Conservation (phyloP, 2,888 invertebrate genomes). For the Deilephila porcellus region DNA sequence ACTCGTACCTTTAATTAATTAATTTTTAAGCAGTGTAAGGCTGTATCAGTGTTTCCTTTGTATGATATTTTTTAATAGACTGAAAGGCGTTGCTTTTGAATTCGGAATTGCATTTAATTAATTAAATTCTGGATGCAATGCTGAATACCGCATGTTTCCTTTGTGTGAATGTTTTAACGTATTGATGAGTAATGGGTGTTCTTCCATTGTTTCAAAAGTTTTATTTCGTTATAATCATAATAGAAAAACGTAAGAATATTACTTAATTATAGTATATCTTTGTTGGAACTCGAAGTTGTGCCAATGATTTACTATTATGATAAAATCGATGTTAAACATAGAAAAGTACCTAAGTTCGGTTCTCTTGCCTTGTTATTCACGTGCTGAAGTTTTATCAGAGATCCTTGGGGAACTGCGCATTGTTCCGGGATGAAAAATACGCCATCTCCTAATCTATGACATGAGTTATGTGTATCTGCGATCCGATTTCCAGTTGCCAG, state of each 20-base stretch:
- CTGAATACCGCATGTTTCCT: no score
- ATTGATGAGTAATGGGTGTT: no score
- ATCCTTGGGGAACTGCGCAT: conserved; percentile 1
- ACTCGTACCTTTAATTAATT: conserved; percentile 15
- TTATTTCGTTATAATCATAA: no score
- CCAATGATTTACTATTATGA: background rate
- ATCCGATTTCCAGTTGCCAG: no score
- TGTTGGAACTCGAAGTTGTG: no score
- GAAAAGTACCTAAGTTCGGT: background rate
- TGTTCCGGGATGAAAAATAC: conserved; percentile 6
- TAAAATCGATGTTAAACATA: background rate
- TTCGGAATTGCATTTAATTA: background rate
- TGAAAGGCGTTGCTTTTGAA: background rate
- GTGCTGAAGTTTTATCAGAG: background rate
- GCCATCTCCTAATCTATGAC: background rate
- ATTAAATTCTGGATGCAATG: background rate
- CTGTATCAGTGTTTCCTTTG: conserved; percentile 16
- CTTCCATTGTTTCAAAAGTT: no score
- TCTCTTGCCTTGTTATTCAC: background rate
- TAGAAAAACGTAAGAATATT: no score
- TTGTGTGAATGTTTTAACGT: no score
- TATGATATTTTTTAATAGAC: background rate
- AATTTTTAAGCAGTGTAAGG: background rate
- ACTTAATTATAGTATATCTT: no score
- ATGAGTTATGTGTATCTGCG: background rate